Conservation (phyloP, 2,888 invertebrate species). For the Panzeria rudis region DNA sequence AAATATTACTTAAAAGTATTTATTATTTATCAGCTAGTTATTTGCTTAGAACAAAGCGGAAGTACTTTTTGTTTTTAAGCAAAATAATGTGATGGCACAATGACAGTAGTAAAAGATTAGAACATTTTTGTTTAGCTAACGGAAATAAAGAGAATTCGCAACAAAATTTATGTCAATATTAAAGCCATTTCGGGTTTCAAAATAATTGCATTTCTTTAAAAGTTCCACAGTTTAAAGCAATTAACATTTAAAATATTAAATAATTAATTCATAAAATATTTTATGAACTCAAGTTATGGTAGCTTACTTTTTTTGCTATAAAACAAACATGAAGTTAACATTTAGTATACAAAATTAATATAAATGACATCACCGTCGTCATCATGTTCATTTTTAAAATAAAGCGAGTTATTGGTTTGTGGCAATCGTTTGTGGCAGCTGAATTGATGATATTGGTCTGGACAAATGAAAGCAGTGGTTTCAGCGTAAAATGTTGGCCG, state of each 20-base stretch:
- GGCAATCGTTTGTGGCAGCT: slow-evolving; percentile 23
- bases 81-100: background rate
- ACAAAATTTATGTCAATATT: background rate
- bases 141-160: background rate
- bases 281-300: background rate
- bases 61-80: background rate
- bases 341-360: slow-evolving; percentile 29
- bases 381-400: slow-evolving; percentile 8
- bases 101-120: background rate
- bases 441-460: slow-evolving; percentile 1
- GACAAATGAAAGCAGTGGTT: slow-evolving; percentile 28
- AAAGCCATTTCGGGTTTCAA: background rate
- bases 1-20: background rate
- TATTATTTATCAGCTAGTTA: slow-evolving; percentile 8
- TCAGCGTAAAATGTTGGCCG: slow-evolving; percentile 1
- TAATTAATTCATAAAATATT: slow-evolving; percentile 4
- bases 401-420: slow-evolving; percentile 26
- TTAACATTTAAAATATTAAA: background rate
- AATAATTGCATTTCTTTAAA: background rate
- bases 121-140: background rate
- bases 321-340: slow-evolving; percentile 5
- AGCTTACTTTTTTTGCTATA: background rate
- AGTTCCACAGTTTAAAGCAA: background rate
- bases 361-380: slow-evolving; percentile 41
- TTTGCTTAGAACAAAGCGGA: slow-evolving; percentile 28